phyloP scores from a whole-genome alignment of 2,888 invertebrate species.

The Proisotoma minuta region DNA sequence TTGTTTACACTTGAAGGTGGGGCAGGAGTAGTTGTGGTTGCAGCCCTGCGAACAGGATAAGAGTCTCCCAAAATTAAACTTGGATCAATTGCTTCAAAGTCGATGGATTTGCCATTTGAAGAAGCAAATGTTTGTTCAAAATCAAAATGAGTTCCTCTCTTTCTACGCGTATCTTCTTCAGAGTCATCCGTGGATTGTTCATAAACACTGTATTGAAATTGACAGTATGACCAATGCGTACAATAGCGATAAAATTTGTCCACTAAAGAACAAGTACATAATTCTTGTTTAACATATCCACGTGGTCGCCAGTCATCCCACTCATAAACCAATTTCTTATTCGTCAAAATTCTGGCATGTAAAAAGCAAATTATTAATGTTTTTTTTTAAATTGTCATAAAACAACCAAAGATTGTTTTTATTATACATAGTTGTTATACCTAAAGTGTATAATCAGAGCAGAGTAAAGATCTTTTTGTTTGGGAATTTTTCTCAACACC shows the following conservation, averaged over 20 bases:
- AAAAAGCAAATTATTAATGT: not conserved
- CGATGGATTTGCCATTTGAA: no score
- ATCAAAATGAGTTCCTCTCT: no score
- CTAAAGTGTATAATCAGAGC: not conserved
- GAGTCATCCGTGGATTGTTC: not conserved
- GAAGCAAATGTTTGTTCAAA: no score
- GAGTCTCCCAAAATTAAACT: no score
- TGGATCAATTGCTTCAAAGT: no score
- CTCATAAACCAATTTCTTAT: not conserved
- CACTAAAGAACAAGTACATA: not conserved
- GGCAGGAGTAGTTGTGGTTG: no score
- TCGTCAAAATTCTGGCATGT: not conserved
- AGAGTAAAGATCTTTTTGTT: not conserved
- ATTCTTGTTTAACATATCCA: not conserved
- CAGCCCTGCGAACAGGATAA: no score
- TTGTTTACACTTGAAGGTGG: no score
- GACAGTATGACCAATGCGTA: not conserved
- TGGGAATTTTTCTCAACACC: not conserved
- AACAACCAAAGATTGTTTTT: not conserved
- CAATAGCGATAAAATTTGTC: slow-evolving; percentile 2
- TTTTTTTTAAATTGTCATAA: not conserved
- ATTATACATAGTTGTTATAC: not conserved
- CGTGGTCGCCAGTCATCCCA: slow-evolving; percentile 1
- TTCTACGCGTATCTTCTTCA: not conserved
- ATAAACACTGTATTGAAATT: not conserved